Evolutionary conservation across 2,113 vertebrate species (phyloP).

Genomic region (Gorsachius goisagi): DNA sequence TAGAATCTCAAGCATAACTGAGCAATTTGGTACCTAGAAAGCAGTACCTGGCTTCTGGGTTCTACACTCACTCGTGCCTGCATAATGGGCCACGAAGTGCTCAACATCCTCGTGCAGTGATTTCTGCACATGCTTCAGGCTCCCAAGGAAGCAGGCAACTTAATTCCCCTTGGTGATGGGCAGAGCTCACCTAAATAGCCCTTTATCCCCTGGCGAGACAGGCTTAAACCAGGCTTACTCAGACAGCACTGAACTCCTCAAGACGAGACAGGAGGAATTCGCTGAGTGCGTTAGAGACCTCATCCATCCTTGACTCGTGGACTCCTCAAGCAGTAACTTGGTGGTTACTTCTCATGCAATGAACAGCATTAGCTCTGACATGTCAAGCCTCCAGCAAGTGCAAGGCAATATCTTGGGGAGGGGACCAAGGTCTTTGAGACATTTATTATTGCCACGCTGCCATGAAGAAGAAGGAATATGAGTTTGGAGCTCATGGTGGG

Average conservation of each 20-base stretch:
- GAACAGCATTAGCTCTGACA: not conserved
- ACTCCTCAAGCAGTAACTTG: not conserved
- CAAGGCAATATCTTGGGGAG: not conserved
- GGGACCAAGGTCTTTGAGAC: not conserved
- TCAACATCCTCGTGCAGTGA: rapidly evolving
- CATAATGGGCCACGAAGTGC: not conserved
- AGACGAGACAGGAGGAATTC: not conserved
- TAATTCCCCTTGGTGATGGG: not conserved
- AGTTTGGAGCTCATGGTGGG: not conserved
- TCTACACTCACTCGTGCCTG: not conserved
- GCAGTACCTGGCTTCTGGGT: not conserved
- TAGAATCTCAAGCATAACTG: not conserved
- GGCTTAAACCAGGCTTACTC: not conserved
- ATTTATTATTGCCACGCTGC: not conserved
- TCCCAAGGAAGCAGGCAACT: not conserved
- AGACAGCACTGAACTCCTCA: not conserved
- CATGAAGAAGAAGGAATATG: not conserved
- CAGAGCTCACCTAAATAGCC: not conserved
- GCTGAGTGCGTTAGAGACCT: not conserved
- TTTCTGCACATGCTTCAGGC: not conserved
- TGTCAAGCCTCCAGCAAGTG: not conserved
- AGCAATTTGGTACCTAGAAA: not conserved
- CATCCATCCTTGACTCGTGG: not conserved
- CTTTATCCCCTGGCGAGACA: not conserved
- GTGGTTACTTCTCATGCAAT: not conserved